phyloP scores from a whole-genome alignment of 2,888 invertebrate species.

The Eupithecia vulgata region DNA sequence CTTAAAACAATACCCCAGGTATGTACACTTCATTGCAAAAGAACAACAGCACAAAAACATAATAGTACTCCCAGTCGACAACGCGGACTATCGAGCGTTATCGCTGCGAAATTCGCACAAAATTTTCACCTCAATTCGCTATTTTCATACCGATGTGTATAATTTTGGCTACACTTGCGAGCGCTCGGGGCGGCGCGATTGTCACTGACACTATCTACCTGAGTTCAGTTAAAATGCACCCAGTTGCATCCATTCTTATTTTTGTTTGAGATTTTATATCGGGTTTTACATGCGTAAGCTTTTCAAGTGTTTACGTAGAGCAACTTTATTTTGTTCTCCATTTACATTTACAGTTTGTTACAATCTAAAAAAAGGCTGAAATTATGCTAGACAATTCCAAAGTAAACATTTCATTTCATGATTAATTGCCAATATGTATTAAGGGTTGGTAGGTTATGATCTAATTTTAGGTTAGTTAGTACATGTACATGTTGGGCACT shows the following conservation, averaged over 20 bases:
- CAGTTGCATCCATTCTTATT: slow-evolving; percentile 55
- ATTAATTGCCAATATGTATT: too few relatives aligned
- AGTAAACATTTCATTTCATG: too few relatives aligned
- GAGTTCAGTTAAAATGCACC: slow-evolving; percentile 64
- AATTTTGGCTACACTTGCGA: slow-evolving; percentile 59
- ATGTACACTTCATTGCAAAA: slow-evolving; percentile 63
- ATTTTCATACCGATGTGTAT: slow-evolving; percentile 57
- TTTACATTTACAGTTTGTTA: background rate
- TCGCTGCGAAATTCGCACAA: slow-evolving; percentile 55
- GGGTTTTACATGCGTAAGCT: slow-evolving; percentile 30
- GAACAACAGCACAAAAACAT: slow-evolving; percentile 52
- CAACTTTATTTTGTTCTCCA: background rate
- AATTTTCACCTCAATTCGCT: slow-evolving; percentile 57
- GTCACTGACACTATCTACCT: slow-evolving; percentile 70
- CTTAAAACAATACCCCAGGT: slow-evolving; percentile 22
- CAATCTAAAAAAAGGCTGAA: too few relatives aligned
- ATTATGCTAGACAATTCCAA: too few relatives aligned
- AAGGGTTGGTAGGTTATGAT: too few relatives aligned
- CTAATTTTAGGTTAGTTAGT: too few relatives aligned
- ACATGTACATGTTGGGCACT: too few relatives aligned
- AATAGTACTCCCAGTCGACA: slow-evolving; percentile 51
- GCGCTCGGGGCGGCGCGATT: slow-evolving; percentile 59
- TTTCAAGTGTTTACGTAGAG: slow-evolving; percentile 7
- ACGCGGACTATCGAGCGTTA: slow-evolving; percentile 57
- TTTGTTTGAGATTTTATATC: slow-evolving; percentile 45